Conservation (phyloP, 2,797 vertebrate genomes). For the Coccyzus lansbergi region DNA sequence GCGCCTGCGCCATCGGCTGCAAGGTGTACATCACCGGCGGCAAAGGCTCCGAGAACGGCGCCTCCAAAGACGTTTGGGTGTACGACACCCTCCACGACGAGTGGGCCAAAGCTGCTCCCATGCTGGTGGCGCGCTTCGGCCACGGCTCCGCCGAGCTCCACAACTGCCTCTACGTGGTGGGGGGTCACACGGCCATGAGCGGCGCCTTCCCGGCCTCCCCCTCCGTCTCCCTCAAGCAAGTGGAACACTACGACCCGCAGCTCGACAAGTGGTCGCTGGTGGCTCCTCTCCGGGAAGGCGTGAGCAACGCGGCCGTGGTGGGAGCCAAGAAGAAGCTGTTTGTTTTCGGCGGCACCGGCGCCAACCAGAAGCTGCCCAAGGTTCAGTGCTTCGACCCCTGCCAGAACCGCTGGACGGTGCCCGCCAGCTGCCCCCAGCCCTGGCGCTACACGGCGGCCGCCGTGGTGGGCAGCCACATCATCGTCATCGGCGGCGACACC, state of each 20-base stretch:
- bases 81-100: constrained; percentile 97
- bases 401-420: constrained; percentile 96
- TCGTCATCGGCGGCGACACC: constrained; percentile 95
- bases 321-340: constrained; percentile 97
- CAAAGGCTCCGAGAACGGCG: constrained; percentile 93
- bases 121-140: constrained; percentile 97
- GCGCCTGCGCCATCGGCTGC: constrained; percentile 95
- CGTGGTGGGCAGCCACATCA: constrained; percentile 93
- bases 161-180: constrained; percentile 94
- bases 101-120: constrained; percentile 97
- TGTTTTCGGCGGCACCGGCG: constrained; percentile 94
- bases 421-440: constrained; percentile 93
- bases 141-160: constrained; percentile 96
- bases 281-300: constrained; percentile 93
- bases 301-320: constrained; percentile 96
- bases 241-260: constrained; percentile 95
- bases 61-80: constrained; percentile 98
- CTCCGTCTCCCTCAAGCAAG: constrained; percentile 96
- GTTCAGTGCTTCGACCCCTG: constrained; percentile 96
- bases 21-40: constrained; percentile 97
- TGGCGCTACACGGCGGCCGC: constrained; percentile 98
- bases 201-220: constrained; percentile 95
- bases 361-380: constrained; percentile 96
- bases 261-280: constrained; percentile 99
- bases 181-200: constrained; percentile 93